These are phyloP conservation scores for Hemichromis elongatus DNA, from an alignment of 2,113 vertebrate species.

Conservation along the genomic window DNA sequence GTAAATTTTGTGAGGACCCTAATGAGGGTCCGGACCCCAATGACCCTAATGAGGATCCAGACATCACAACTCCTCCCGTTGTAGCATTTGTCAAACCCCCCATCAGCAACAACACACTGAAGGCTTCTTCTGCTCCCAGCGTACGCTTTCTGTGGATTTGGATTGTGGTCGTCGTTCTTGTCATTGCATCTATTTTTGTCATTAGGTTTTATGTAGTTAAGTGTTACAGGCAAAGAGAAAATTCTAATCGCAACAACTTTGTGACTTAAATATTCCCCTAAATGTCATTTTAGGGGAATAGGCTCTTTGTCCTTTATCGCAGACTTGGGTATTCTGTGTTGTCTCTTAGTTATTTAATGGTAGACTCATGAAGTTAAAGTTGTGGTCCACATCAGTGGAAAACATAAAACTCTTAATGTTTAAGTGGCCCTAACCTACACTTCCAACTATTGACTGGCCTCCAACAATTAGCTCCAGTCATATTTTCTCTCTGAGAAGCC, in stretches of 20 bases:
- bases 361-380: not conserved
- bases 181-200: not conserved
- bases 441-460: not conserved
- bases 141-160: constrained; percentile 41
- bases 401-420: not conserved
- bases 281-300: too few relatives aligned
- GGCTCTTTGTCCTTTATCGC: not conserved
- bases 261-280: not conserved
- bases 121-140: not conserved
- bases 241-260: not conserved
- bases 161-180: not conserved
- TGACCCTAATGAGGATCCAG: constrained; percentile 20
- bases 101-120: not conserved
- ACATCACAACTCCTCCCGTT: not conserved
- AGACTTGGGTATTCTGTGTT: not conserved
- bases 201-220: constrained; percentile 26
- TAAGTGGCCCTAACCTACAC: not conserved
- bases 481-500: not conserved
- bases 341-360: not conserved
- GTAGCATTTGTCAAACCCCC: not conserved
- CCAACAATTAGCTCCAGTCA: not conserved
- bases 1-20: constrained; percentile 1
- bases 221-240: constrained; percentile 11
- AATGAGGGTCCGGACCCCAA: constrained; percentile 13
- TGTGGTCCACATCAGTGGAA: not conserved